Base-by-base conservation (phyloP, 2,797 vertebrate genomes). In the Lacerta agilis region DNA sequence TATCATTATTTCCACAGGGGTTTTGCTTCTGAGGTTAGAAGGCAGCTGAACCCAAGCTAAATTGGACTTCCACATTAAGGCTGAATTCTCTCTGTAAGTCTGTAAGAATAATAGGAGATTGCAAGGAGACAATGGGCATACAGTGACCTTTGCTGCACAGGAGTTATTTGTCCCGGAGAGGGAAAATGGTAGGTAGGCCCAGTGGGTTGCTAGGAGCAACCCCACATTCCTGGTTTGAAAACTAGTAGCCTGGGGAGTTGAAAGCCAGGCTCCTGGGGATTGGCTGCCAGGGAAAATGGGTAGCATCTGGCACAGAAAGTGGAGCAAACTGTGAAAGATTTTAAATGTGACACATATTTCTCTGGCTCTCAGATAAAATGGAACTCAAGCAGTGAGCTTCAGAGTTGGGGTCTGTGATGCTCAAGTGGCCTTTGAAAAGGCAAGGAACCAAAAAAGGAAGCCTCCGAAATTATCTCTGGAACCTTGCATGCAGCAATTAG, bases 131-230 rank as follows among this genome's bases (percentile, higher is more conserved):
- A 79, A 61, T 49, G 5, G 33, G 64, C 25, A 71, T 6, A 41
- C 23, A 4, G 36, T 29, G 36, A 3, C 3, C 10, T n/a, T 71
- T 80, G 67, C 43, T 38, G 15, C 77, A n/a, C 20, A 3, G 55
- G 77, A 71, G 45, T n/a, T 17, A 27, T 27, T 29, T 9, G 8
- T 55, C n/a, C 23, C 4, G 36, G 15, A 61, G 43, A 43, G 3
- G 5, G 13, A n/a, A 81, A 69, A 67, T 9, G 43, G n/a, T 9
- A 78, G 64, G 29, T 67, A 80, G 36, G 27, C 25, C 67, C 15
- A 1, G 4, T 71, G 77, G 17, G 77, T 86, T 86, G 77, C 85
- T 80, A 86, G 36, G 85, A 72, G 66, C 64, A 86, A 80, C 85
- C 78, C 45, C 33, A 29, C 33, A 72, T 41, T 36, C 77, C 66